phyloP scores from a whole-genome alignment of 2,888 invertebrate species.

The Trichogramma dendrolimi region DNA sequence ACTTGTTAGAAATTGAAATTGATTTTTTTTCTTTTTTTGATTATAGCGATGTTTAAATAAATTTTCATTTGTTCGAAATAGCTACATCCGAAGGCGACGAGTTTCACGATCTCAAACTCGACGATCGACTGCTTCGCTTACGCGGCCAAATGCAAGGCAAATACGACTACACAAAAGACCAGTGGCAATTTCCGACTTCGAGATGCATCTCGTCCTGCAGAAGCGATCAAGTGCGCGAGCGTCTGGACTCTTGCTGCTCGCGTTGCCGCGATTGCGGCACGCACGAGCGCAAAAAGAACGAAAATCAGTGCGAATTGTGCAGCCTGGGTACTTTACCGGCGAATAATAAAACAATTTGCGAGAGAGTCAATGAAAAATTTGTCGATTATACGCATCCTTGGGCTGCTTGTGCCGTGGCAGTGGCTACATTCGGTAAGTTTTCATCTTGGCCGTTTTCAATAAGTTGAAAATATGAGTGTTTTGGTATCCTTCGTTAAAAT shows the following conservation, averaged over 20 bases:
- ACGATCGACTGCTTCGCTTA: background rate
- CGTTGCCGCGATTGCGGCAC: slow-evolving; percentile 53
- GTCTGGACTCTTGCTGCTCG: slow-evolving; percentile 57
- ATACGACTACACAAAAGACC: slow-evolving; percentile 43
- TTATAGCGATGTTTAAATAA: slow-evolving; percentile 12
- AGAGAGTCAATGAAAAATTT: slow-evolving; percentile 51
- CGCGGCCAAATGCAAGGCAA: slow-evolving; percentile 6
- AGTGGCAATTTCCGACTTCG: slow-evolving; percentile 49
- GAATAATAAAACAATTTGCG: slow-evolving; percentile 47
- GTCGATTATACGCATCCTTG: slow-evolving; percentile 53
- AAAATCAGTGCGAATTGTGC: slow-evolving; percentile 54
- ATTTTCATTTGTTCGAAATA: background rate
- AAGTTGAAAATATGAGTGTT: background rate
- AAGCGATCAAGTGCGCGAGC: slow-evolving; percentile 44
- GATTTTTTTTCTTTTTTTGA: background rate
- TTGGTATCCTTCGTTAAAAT: no score
- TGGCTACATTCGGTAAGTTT: slow-evolving; percentile 46
- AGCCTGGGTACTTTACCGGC: slow-evolving; percentile 47
- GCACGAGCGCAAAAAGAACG: slow-evolving; percentile 51
- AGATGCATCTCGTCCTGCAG: slow-evolving; percentile 52
- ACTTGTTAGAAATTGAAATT: slow-evolving; percentile 43
- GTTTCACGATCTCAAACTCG: slow-evolving; percentile 12
- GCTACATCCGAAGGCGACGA: no score
- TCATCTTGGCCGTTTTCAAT: background rate
- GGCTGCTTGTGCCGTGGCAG: slow-evolving; percentile 52